A percentile compares a stretch with the other conserved stretches of the same genome.
Conservation (phyloP, 2,113 vertebrate genomes). For the Psettodes erumei region DNA sequence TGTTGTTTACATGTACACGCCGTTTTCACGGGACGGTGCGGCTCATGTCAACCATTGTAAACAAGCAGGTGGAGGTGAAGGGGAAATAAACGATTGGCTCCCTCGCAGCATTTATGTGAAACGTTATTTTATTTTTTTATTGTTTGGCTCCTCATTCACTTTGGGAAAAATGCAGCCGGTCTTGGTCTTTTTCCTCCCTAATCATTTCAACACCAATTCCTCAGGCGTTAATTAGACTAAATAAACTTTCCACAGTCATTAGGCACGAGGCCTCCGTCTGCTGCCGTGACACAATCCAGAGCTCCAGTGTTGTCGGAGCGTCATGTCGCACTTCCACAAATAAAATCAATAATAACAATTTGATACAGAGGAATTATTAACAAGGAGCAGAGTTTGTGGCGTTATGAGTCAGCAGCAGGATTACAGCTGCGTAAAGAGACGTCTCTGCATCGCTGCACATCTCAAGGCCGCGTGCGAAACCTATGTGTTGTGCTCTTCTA, state of each 20-base stretch:
- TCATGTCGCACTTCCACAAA: neutral
- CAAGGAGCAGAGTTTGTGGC: no score
- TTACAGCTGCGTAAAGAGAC: neutral
- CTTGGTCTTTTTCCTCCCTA: neutral
- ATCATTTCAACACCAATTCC: neutral
- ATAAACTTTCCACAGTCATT: neutral
- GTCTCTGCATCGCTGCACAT: no score
- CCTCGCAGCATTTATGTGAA: no score
- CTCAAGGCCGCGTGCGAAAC: no score
- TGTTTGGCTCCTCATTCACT: no score
- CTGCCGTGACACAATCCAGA: neutral
- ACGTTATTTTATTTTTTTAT: no score
- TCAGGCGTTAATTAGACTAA: neutral
- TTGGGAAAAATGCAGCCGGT: no score
- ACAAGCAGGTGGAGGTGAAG: neutral
- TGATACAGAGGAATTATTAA: constrained; percentile 1
- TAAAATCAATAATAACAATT: neutral
- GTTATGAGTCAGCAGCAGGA: neutral
- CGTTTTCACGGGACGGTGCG: neutral
- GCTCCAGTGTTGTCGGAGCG: neutral
- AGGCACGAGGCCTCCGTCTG: neutral
- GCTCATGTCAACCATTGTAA: neutral
- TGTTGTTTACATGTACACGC: neutral
- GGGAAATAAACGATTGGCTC: no score
- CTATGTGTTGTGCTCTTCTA: neutral